phyloP scores from a whole-genome alignment of 2,113 vertebrate species.

The Myanophis thanlyinensis region DNA sequence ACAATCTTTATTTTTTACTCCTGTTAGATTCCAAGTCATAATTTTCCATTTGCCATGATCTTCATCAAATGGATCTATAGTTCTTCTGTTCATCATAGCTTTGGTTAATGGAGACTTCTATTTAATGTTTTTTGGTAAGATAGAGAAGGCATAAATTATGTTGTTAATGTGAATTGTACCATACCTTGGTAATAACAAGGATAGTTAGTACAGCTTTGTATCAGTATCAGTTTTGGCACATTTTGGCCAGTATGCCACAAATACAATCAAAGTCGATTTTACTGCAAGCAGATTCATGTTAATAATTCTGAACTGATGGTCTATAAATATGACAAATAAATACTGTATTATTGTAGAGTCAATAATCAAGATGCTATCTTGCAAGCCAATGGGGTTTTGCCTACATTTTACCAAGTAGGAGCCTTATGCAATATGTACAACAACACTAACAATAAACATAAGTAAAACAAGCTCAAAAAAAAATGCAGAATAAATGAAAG shows the following conservation, averaged over 20 bases:
- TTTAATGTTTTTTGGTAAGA: not conserved
- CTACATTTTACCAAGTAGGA: not conserved
- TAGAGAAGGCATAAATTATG: not conserved
- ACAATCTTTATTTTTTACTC: not conserved
- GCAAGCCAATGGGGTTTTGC: not conserved
- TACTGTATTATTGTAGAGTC: not conserved
- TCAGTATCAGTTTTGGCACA: not conserved
- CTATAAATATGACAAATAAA: not conserved
- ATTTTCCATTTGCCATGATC: not conserved
- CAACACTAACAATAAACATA: not conserved
- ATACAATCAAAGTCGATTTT: not conserved
- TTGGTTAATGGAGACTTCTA: not conserved
- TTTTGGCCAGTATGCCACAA: not conserved
- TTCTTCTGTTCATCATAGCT: not conserved
- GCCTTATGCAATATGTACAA: not conserved
- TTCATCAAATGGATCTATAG: not conserved
- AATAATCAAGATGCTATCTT: not conserved
- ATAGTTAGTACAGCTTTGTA: not conserved
- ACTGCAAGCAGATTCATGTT: not conserved
- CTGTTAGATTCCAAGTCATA: not conserved
- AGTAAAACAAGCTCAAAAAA: not conserved
- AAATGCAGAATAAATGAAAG: not conserved
- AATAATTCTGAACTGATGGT: not conserved
- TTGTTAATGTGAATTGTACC: not conserved
- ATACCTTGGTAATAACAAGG: not conserved